Evolutionary conservation across 2,888 invertebrate species (phyloP).

Genomic region (Entomobrya proxima): DNA sequence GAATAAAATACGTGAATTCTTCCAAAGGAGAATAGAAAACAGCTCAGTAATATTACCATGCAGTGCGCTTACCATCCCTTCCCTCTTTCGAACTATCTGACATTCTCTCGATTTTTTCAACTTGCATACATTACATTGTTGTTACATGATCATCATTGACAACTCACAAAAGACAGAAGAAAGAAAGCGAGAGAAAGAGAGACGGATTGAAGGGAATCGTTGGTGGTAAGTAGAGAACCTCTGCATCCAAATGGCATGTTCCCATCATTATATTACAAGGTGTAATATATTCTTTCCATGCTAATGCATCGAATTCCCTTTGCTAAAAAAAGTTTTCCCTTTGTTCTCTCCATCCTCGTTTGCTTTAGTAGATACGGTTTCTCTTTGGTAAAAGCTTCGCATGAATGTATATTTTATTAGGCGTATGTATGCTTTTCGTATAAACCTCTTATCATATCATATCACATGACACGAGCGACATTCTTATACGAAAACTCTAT

Average conservation of each 20-base stretch:
- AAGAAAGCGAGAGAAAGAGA: slow-evolving; percentile 17
- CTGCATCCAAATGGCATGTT: slow-evolving; percentile 45
- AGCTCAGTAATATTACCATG: slow-evolving; percentile 3
- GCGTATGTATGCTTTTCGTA: background rate
- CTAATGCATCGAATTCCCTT: slow-evolving; percentile 32
- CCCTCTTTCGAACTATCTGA: background rate
- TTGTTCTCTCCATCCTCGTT: slow-evolving; percentile 24
- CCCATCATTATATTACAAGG: slow-evolving; percentile 58
- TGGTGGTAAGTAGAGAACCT: slow-evolving; percentile 23
- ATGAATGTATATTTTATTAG: slow-evolving; percentile 23
- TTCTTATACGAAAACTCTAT: slow-evolving; percentile 48
- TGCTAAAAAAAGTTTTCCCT: slow-evolving; percentile 9
- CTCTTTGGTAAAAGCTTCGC: background rate
- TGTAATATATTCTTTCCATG: slow-evolving; percentile 56
- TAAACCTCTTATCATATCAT: slow-evolving; percentile 14
- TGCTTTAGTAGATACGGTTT: background rate
- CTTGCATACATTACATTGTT: slow-evolving; percentile 45
- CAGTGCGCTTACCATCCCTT: slow-evolving; percentile 1
- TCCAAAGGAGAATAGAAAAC: background rate
- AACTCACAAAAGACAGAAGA: slow-evolving; percentile 19
- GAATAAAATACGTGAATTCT: background rate
- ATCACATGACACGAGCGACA: slow-evolving; percentile 23
- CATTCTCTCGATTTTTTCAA: slow-evolving; percentile 20
- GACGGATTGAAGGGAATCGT: slow-evolving; percentile 33
- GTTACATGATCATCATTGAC: slow-evolving; percentile 52